These are phyloP conservation scores for Agapostemon virescens DNA, from an alignment of 2,888 invertebrate genomes.

Conservation along the genomic window DNA sequence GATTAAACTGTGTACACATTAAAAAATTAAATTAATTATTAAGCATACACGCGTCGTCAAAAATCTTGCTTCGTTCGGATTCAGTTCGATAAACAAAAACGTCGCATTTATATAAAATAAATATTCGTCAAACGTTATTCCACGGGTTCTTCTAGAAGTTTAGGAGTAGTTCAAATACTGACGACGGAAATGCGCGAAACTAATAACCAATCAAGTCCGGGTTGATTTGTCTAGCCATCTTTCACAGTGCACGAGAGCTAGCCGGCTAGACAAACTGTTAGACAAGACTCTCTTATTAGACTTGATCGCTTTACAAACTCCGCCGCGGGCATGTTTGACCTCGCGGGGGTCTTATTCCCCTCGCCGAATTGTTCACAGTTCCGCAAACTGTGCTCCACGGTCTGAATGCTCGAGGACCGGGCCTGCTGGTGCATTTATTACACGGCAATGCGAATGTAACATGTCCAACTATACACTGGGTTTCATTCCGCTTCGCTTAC, in stretches of 20 bases:
- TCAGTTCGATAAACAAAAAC: no score
- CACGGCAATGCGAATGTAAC: neutral
- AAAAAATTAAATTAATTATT: no score
- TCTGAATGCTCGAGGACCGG: neutral
- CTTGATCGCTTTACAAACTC: constrained; percentile 5
- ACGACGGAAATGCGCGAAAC: neutral
- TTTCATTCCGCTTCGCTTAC: neutral
- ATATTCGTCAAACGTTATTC: neutral
- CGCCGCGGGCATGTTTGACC: neutral
- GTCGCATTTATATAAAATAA: no score
- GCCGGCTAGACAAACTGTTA: neutral
- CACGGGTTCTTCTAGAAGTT: neutral
- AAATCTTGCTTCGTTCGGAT: no score
- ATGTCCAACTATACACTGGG: constrained; percentile 4
- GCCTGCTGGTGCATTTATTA: neutral
- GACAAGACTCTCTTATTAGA: neutral
- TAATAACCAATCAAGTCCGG: neutral
- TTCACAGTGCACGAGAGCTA: neutral
- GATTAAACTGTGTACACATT: no score
- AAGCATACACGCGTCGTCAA: no score
- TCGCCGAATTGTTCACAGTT: neutral
- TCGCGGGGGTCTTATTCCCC: neutral
- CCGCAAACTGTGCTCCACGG: neutral
- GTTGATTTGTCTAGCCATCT: neutral
- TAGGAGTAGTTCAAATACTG: neutral